Evolutionary conservation across 2,797 vertebrate genomes (phyloP), one percentile per base, ranked within the genome.

Genomic region (Ceryle rudis): DNA sequence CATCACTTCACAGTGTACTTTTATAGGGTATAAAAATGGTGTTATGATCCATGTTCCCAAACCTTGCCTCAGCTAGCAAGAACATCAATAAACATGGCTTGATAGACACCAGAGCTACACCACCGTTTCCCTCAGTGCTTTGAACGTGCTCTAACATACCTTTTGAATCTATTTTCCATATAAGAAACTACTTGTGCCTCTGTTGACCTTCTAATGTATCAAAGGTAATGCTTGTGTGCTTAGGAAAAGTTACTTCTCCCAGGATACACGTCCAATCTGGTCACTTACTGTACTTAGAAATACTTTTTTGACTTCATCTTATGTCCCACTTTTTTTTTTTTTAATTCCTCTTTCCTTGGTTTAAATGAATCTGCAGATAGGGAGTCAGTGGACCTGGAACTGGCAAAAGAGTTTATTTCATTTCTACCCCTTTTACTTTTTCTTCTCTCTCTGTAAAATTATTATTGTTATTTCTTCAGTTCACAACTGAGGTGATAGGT

Each of bases 21-120:
- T 96, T 96, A 97, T 96, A 94, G 95, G 90, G 60, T 97, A 93
- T 97, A 95, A 96, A 97, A 97, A 77, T 6, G 81, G 93, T 95
- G 96, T 95, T 96, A 95, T 81, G 93, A 96, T 97, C 94, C 74
- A 0, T 95, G 96, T 97, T 96, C 94, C 96, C 93, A 85, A 96
- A 74, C 91, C 77, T 73, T 95, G 77, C 96, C 91, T 95, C 73
- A 29, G 82, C 87, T 86, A 79, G 67, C 95, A 96, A 37, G 92
- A 96, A 87, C 94, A 95, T 93, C 96, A 92, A 94, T 97, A 96
- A 96, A 97, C 52, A n/a, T 8, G 71, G 71, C 78, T 89, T 95
- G 94, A 96, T 95, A 46, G 93, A 95, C 95, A 82, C 92, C 95
- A 96, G 95, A 95, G 91, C 95, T 42, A 66, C 87, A 19, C 54